These are phyloP conservation scores for Rhamnusium bicolor DNA, from an alignment of 2,888 invertebrate species.

Conservation along the genomic window DNA sequence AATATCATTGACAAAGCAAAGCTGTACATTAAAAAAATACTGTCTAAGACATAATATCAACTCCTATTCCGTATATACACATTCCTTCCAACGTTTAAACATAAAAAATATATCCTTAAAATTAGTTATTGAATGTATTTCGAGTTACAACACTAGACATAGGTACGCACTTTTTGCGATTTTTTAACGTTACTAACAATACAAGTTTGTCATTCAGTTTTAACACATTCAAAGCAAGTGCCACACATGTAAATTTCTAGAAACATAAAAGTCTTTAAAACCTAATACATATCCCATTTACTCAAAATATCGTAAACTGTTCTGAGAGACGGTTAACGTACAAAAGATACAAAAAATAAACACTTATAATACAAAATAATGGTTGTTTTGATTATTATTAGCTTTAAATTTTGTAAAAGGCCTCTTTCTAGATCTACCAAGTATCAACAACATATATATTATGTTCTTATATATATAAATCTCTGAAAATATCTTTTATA, in stretches of 20 bases:
- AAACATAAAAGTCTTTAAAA: slow-evolving; percentile 9
- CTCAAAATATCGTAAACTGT: not conserved
- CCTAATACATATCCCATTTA: slow-evolving; percentile 15
- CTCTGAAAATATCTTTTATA: not conserved
- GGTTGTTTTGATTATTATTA: slow-evolving; percentile 37
- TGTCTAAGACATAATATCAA: slow-evolving; percentile 68
- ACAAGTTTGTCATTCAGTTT: slow-evolving; percentile 35
- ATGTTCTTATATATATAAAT: not conserved
- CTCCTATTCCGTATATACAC: slow-evolving; percentile 63
- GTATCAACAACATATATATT: slow-evolving; percentile 9
- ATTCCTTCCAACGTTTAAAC: slow-evolving; percentile 56
- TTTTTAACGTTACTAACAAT: slow-evolving; percentile 46
- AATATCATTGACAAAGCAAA: slow-evolving; percentile 68
- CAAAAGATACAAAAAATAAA: slow-evolving; percentile 31
- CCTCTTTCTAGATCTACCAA: slow-evolving; percentile 40
- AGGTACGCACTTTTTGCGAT: slow-evolving; percentile 36
- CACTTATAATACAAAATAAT: slow-evolving; percentile 25
- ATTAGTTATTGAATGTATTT: slow-evolving; percentile 66
- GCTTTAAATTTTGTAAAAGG: slow-evolving; percentile 45
- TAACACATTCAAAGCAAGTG: slow-evolving; percentile 56
- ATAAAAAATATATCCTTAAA: slow-evolving; percentile 61
- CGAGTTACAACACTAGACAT: slow-evolving; percentile 53
- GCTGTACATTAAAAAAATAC: slow-evolving; percentile 72
- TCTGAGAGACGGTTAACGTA: slow-evolving; percentile 1
- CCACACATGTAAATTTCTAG: slow-evolving; percentile 49